Evolutionary conservation across 1,140 invertebrate genomes (phyloP), one percentile per base, ranked within the genome.

Genomic region (Diachasmimorpha longicaudata): DNA sequence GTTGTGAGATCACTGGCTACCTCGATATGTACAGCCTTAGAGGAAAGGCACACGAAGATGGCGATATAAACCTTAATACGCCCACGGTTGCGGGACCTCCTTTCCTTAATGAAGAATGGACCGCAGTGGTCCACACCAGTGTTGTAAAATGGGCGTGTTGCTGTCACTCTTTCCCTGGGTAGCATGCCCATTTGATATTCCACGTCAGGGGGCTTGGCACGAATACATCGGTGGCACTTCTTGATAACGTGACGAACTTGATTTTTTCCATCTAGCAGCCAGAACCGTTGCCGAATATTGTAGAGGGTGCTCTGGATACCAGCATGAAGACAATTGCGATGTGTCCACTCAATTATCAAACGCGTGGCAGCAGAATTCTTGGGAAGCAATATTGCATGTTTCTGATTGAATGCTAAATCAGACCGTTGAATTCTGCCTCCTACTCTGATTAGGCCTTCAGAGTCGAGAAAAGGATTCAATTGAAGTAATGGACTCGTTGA

Each of bases 11-110:
- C 80, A 23, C 21, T 66, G 0, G 87, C 81, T 0, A 86, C 70
- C 68, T 89, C 86, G 16, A 87, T 70, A 77, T 88, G 86, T 0
- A 88, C 72, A 0, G 86, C 85, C 23, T 81, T 80, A 0, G 82
- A 82, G 0, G 79, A 46, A 31, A 85, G 71, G 80, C 86, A 89
- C 3, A 86, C 72, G 70, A 88, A 88, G 0, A 89, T 21, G 21
- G 70, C 68, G 4, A 86, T 75, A 66, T 86, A 88, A 9, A 75
- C 72, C 70, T 89, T 89, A 16, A 78, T 44, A 2, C 44, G 46
- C 13, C 74, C 77, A 14, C 37, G 23, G 42, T 74, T 77, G n/a
- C 79, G 72, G 4, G n/a, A 21, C 63, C 73, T 75, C 10, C 63
- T 74, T 36, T 76, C 68, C 77, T 81, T 81, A 8, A 86, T 75